Evolutionary conservation across 2,888 invertebrate species (phyloP), one percentile per base, ranked within the genome.

Genomic region (Ganaspis brasiliensis): DNA sequence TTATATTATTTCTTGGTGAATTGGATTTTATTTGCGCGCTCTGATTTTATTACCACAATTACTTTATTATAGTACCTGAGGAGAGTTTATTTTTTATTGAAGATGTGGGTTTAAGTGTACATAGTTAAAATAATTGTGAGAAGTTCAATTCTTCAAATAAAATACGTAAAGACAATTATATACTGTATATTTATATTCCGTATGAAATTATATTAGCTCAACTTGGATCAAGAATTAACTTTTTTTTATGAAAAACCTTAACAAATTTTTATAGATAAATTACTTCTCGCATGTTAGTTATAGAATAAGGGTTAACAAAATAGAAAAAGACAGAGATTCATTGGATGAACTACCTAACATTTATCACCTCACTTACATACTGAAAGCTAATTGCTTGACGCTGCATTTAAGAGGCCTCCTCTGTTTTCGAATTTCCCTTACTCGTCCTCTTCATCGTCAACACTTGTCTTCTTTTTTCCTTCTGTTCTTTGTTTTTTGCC

Each of bases 311-410:
- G 14, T 21, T 9, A 9, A 2, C 21, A 55, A 19, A 55, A 55
- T 55, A 55, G 21, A 19, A 9, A 55, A 21, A 6, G 6, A 31
- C 31, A 1, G 55, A 55, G 19, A 2, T 52, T 70, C 73, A 77
- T 67, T 59, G 76, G 73, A 81, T 76, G 80, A 79, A 82, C 82
- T 81, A 77, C 81, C 80, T 79, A 85, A 87, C 87, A 88, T 88
- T 87, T 88, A 87, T 85, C 84, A 85, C 82, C 86, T 81, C 79
- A 82, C 78, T 82, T 83, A 88, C 85, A 80, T 81, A 80, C 81
- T 84, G 83, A 31, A 87, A 85, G 86, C 87, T 87, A 88, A 88
- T 88, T 88, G 87, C 86, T 82, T 84, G 83, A 85, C 87, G 82
- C 85, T 78, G 82, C 83, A 80, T 87, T 87, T 86, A 85, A 87